A percentile compares a stretch with the other conserved stretches of the same genome.
Conservation (phyloP, 2,797 vertebrate genomes). For the Lindbergichthys nudifrons region DNA sequence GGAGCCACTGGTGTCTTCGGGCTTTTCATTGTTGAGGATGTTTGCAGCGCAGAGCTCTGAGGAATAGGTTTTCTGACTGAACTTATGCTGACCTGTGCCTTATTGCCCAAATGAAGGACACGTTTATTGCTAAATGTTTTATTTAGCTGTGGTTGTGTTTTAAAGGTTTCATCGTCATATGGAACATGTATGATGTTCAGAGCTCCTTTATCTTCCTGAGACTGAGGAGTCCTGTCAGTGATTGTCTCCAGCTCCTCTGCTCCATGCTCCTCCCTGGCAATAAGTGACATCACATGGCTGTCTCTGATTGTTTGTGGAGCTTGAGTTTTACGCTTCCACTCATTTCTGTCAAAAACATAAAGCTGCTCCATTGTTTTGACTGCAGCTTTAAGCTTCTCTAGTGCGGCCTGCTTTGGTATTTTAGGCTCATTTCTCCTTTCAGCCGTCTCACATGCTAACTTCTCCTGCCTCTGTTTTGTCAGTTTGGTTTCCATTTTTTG, state of each 20-base stretch:
- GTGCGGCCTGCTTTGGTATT: slow-evolving; percentile 87
- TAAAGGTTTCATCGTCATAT: slow-evolving; percentile 54
- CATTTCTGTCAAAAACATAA: slow-evolving; percentile 92
- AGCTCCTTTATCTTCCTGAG: slow-evolving; percentile 50
- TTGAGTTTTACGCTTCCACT: slow-evolving; percentile 94
- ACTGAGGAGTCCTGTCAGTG: slow-evolving; percentile 63
- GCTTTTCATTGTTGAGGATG: slow-evolving; percentile 60
- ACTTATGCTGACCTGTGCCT: slow-evolving; percentile 59
- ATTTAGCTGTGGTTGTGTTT: slow-evolving; percentile 65
- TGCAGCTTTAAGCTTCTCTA: slow-evolving; percentile 95
- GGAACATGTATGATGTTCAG: slow-evolving; percentile 73
- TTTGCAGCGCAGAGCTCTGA: slow-evolving; percentile 56
- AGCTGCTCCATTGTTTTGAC: slow-evolving; percentile 98
- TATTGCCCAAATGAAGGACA: slow-evolving; percentile 76
- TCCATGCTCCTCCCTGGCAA: slow-evolving; percentile 86
- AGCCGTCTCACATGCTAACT: slow-evolving; percentile 61
- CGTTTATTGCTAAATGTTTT: slow-evolving; percentile 77
- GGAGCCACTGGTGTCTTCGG: slow-evolving; percentile 62
- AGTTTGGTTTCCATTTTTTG: slow-evolving; percentile 84
- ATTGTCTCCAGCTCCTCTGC: slow-evolving; percentile 59
- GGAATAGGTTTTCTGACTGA: slow-evolving; percentile 54
- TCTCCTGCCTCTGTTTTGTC: slow-evolving; percentile 85
- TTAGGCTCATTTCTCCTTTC: slow-evolving; percentile 82
- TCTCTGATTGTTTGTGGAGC: slow-evolving; percentile 86
- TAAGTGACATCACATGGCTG: slow-evolving; percentile 92